phyloP scores from a whole-genome alignment of 2,113 vertebrate species.

The Rhinolophus sinicus region DNA sequence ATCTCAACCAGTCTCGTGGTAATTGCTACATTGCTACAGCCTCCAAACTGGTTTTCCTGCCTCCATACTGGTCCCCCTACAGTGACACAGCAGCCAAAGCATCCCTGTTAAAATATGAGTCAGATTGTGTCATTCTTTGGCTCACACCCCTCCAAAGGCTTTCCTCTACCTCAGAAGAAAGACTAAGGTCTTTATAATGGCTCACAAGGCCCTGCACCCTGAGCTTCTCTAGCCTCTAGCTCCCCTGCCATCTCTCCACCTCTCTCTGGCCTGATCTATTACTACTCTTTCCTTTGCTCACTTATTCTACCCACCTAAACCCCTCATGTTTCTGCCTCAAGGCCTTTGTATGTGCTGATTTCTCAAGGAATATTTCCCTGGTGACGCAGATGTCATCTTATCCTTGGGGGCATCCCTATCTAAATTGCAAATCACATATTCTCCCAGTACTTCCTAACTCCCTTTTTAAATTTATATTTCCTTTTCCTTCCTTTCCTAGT shows the following conservation, averaged over 20 bases:
- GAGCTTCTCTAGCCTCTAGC: not conserved
- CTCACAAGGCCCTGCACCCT: fast-evolving
- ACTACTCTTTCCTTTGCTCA: not conserved
- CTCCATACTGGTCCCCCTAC: not conserved
- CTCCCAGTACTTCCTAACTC: not conserved
- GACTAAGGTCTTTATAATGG: not conserved
- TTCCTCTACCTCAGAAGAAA: not conserved
- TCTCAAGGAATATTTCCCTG: not conserved
- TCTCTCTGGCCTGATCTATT: not conserved
- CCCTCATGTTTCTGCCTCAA: not conserved
- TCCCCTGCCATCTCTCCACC: no score
- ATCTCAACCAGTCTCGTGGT: not conserved
- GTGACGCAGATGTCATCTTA: not conserved
- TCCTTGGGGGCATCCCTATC: not conserved
- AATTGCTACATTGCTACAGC: not conserved
- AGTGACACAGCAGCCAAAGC: not conserved
- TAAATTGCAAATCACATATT: not conserved
- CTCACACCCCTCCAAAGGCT: not conserved
- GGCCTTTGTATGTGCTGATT: not conserved
- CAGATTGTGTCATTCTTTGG: not conserved
- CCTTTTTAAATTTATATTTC: not conserved
- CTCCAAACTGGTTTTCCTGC: not conserved
- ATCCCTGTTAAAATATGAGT: not conserved
- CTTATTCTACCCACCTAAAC: not conserved
- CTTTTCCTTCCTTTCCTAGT: not conserved